phyloP scores from a whole-genome alignment of 2,888 invertebrate species.

The Drosophila borborema region DNA sequence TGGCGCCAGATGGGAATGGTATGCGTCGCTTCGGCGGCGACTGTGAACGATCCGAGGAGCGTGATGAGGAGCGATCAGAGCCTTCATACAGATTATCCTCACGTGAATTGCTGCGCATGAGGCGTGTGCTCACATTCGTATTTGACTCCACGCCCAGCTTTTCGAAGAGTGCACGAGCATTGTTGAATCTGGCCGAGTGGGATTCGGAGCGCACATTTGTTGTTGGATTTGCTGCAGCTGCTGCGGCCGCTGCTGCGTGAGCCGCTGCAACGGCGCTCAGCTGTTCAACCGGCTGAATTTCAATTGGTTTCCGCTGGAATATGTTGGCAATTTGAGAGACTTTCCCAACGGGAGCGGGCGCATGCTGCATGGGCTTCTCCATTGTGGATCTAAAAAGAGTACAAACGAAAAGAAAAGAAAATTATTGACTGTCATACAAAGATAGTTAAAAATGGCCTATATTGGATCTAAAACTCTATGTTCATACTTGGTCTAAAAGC shows the following conservation, averaged over 20 bases:
- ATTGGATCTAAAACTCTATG: too few species aligned
- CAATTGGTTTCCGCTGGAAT: slow-evolving; percentile 91
- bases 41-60: slow-evolving; percentile 85
- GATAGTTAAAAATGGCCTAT: not conserved
- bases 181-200: slow-evolving; percentile 95
- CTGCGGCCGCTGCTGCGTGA: slow-evolving; percentile 82
- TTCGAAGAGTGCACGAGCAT: slow-evolving; percentile 95
- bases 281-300: slow-evolving; percentile 84
- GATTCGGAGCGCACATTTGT: slow-evolving; percentile 89
- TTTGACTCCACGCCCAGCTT: slow-evolving; percentile 92
- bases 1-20: slow-evolving; percentile 83
- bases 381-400: slow-evolving; percentile 77
- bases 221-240: slow-evolving; percentile 85
- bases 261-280: slow-evolving; percentile 83
- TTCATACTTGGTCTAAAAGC: too few species aligned
- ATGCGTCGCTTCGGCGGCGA: slow-evolving; percentile 84
- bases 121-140: slow-evolving; percentile 82
- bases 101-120: slow-evolving; percentile 84
- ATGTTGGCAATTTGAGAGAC: slow-evolving; percentile 96
- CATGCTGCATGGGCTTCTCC: slow-evolving; percentile 87
- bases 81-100: slow-evolving; percentile 85
- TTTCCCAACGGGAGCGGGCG: slow-evolving; percentile 88
- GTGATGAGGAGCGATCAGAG: slow-evolving; percentile 83
- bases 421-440: not conserved
- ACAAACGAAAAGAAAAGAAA: not conserved